Base-by-base conservation (phyloP, 2,888 invertebrate species). In the Scaeva pyrastri region DNA sequence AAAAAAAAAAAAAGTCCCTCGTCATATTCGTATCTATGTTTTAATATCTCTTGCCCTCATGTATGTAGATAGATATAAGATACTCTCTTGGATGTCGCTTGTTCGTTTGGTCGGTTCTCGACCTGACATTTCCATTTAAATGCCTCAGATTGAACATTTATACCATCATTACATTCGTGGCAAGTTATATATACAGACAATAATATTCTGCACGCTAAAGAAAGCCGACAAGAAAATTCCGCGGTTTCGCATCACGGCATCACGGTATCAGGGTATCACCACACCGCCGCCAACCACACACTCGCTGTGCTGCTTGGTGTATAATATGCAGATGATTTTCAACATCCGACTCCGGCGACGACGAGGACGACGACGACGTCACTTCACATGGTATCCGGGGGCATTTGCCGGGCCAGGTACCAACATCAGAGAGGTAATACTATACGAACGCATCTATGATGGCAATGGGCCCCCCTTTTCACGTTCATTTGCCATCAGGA, bases 91-190 rank as follows among this genome's bases (percentile, higher is more conserved):
- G 12, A 12, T 50, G 19, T 71, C 50, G 55, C 43, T n/a, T n/a
- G n/a, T 48, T 39, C 36, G 14, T 52, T 39, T 2, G 11, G 2
- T 23, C 21, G 39, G 70, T 74, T 36, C 31, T 58, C 71, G 74
- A 75, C 50, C 80, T 84, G 84, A 79, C 74, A 84, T 58, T 77
- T 85, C 55, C 76, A 76, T 56, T 81, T 85, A 76, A 50, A 73
- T 76, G 76, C 55, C 72, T 81, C 55, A 73, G 81, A 81, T 81
- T 77, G 81, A 81, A 79, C 85, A 85, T 76, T 85, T 76, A 85
- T 85, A 81, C 81, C 81, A 43, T 76, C 76, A 85, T 81, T 85
- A 85, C 52, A 73, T 55, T 62, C 68, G 77, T 80, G 76, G 56
- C 39, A 31, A 19, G 12, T 26, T 16, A 80, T 6, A 26, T 31